Percentiles rank a stretch among this genome's conserved stretches.
Evolutionary conservation across 2,888 invertebrate genomes (phyloP).

Genomic region (Andrena dorsata): DNA sequence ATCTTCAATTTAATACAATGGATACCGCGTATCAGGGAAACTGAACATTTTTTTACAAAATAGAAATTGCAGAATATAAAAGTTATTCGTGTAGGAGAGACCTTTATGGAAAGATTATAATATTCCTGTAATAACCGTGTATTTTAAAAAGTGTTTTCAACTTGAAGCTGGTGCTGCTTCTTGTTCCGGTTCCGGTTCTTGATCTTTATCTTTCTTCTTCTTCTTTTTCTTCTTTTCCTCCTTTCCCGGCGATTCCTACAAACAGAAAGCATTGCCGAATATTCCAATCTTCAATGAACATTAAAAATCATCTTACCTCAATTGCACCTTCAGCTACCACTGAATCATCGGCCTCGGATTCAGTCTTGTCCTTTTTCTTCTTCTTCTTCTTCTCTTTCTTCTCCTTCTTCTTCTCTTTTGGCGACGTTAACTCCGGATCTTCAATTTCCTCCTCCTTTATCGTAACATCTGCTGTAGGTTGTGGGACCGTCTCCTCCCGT

Average conservation of each 20-base stretch:
- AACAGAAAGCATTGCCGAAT: conserved; percentile 30
- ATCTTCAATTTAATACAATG: conserved; percentile 16
- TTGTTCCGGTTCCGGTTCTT: neutral
- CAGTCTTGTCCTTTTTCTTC: conserved; percentile 79
- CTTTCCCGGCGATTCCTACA: conserved; percentile 83
- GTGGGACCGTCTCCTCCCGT: conserved; percentile 83
- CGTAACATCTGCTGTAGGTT: conserved; percentile 88
- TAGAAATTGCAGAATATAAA: conserved; percentile 15
- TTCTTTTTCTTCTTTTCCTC: conserved; percentile 93
- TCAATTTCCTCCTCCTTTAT: conserved; percentile 85
- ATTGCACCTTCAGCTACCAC: conserved; percentile 78
- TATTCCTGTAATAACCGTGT: conserved; percentile 3
- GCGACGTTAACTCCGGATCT: conserved; percentile 80
- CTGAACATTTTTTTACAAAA: conserved; percentile 28
- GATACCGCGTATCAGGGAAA: conserved; percentile 1
- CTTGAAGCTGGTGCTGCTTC: conserved; percentile 45
- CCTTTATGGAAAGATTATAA: conserved; percentile 17
- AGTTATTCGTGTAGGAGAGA: neutral
- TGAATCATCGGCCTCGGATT: conserved; percentile 80
- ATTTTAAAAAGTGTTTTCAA: conserved; percentile 39
- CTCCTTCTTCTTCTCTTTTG: conserved; percentile 82
- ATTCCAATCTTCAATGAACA: conserved; percentile 8
- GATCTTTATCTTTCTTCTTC: conserved; percentile 69
- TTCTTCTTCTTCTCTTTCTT: conserved; percentile 84
- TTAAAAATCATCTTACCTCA: conserved; percentile 73